These are phyloP conservation scores for Drosophila novamexicana DNA, from an alignment of 1,140 invertebrate species.

Conservation along the genomic window DNA sequence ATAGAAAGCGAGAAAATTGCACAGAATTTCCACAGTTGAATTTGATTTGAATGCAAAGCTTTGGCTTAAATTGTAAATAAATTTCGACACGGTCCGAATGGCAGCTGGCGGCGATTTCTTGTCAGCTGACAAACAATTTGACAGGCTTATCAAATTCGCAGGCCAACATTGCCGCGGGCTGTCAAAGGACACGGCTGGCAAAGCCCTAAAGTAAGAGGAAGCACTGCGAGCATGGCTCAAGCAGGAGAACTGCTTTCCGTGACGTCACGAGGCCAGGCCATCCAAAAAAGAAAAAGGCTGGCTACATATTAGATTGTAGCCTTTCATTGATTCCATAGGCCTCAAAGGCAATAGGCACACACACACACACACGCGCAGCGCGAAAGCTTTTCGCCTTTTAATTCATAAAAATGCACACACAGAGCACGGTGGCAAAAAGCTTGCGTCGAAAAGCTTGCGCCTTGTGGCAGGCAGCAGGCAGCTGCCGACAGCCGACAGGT, in stretches of 20 bases:
- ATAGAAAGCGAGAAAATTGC: no score
- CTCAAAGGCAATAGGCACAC: constrained; percentile 10
- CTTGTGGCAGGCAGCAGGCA: constrained; percentile 18
- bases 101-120: constrained; percentile 13
- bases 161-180: constrained; percentile 6
- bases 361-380: not conserved
- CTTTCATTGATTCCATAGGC: constrained; percentile 64
- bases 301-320: constrained; percentile 24
- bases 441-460: constrained; percentile 42
- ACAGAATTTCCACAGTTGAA: no score
- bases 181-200: constrained; percentile 7
- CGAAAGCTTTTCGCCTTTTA: constrained; percentile 65
- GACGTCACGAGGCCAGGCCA: constrained; percentile 53
- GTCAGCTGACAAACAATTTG: constrained; percentile 10
- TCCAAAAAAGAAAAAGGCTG: not conserved
- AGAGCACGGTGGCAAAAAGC: constrained; percentile 47
- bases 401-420: constrained; percentile 69
- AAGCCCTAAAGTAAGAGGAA: not conserved
- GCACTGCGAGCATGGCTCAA: not conserved
- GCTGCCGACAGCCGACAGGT: constrained; percentile 64
- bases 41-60: not conserved
- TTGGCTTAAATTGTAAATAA: not conserved
- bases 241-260: constrained; percentile 29
- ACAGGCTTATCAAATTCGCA: constrained; percentile 34
- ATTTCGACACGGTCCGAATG: constrained; percentile 7